Percentiles rank a stretch among this genome's conserved stretches.
These are phyloP conservation scores for Caenorhabditis macrosperma DNA, from an alignment of 2,888 invertebrate genomes.

Conservation along the genomic window DNA sequence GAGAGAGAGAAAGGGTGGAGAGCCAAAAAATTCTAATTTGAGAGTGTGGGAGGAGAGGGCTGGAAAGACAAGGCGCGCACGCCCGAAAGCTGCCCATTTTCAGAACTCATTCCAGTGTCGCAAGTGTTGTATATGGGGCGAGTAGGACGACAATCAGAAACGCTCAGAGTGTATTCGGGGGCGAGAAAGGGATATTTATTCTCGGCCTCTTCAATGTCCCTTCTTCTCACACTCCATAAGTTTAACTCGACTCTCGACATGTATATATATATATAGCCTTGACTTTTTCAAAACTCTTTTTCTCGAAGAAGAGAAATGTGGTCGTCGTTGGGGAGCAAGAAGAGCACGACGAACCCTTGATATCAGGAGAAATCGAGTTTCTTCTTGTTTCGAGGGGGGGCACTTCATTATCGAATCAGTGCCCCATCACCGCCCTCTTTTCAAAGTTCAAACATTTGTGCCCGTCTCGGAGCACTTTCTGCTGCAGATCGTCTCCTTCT, in stretches of 20 bases:
- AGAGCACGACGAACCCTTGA: too few relatives aligned
- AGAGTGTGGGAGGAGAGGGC: conserved; percentile 4
- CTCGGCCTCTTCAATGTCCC: neutral
- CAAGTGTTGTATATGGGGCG: neutral
- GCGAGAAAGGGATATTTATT: conserved; percentile 1
- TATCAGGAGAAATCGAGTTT: neutral
- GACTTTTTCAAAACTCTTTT: conserved; percentile 3
- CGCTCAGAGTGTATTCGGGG: conserved; percentile 1
- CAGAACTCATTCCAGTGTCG: neutral
- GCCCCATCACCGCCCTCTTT: neutral
- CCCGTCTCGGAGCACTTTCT: neutral
- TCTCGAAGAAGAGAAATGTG: neutral
- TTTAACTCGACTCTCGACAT: conserved; percentile 23
- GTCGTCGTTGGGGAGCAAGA: too few relatives aligned
- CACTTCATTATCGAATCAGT: conserved; percentile 1
- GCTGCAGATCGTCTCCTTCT: too few relatives aligned
- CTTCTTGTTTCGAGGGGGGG: neutral
- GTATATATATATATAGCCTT: neutral
- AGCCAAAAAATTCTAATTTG: conserved; percentile 51
- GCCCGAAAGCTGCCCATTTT: neutral
- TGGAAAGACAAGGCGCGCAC: too few relatives aligned
- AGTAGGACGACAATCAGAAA: neutral
- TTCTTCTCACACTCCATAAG: conserved; percentile 31
- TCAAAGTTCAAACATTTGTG: conserved; percentile 5
- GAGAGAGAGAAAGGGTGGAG: neutral